Evolutionary conservation across 2,113 vertebrate species (phyloP).

Genomic region (Rynchops niger): DNA sequence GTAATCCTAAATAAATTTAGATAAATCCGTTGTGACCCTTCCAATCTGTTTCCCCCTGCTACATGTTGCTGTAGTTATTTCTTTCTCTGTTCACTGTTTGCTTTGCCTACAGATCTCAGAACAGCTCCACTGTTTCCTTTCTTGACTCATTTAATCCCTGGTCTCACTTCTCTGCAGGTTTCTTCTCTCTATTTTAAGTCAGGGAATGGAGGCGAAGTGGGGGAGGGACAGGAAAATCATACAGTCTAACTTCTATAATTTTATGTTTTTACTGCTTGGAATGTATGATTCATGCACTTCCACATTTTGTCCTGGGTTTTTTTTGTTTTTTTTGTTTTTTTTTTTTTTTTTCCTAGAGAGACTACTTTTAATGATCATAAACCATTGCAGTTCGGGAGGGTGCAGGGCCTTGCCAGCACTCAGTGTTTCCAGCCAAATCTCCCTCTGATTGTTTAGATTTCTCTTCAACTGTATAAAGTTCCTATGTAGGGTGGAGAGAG

Average conservation of each 20-base stretch:
- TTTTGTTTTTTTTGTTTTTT: no score
- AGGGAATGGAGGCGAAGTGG: not conserved
- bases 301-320: conserved; percentile 35
- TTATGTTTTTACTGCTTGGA: conserved; percentile 45
- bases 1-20: not conserved
- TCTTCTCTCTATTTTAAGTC: conserved; percentile 38
- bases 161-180: conserved; percentile 2
- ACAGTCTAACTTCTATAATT: conserved; percentile 27
- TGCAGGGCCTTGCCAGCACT: not conserved
- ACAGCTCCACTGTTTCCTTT: not conserved
- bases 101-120: not conserved
- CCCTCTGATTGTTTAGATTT: not conserved
- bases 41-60: not conserved
- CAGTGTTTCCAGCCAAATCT: not conserved
- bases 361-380: conserved; percentile 11
- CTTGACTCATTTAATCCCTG: conserved; percentile 3
- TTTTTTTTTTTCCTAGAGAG: conserved; percentile 9
- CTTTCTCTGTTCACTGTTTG: not conserved
- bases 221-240: conserved; percentile 28
- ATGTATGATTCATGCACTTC: conserved; percentile 51
- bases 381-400: not conserved
- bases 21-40: not conserved
- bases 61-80: not conserved
- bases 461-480: not conserved
- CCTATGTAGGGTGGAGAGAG: not conserved